phyloP scores from a whole-genome alignment of 2,797 vertebrate species.

The Meda fulgida region DNA sequence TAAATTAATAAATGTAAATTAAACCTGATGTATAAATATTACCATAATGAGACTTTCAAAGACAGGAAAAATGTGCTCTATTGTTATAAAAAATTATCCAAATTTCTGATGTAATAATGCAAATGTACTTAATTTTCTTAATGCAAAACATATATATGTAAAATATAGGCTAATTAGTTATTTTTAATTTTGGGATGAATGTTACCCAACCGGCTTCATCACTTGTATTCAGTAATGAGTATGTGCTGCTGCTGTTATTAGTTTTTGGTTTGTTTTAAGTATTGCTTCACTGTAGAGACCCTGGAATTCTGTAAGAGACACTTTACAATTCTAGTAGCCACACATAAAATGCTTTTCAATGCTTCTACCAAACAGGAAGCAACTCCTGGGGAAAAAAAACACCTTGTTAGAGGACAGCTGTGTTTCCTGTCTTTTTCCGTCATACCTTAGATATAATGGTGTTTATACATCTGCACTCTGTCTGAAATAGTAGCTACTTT shows the following conservation, averaged over 20 bases:
- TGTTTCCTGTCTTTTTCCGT: background rate
- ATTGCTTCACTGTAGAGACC: background rate
- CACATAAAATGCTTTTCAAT: background rate
- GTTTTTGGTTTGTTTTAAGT: background rate
- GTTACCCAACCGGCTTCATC: background rate
- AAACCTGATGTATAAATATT: too few relatives aligned
- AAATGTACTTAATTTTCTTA: background rate
- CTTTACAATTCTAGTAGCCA: background rate
- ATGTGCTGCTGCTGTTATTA: background rate
- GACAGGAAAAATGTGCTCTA: background rate
- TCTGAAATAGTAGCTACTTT: conserved; percentile 22
- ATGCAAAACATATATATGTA: background rate
- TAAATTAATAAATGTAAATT: too few relatives aligned
- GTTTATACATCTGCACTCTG: background rate
- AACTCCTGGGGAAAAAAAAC: conserved; percentile 47
- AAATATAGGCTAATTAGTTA: background rate
- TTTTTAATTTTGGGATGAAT: background rate
- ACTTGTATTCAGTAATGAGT: background rate
- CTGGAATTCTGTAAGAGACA: background rate
- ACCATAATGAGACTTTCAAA: background rate
- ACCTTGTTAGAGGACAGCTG: background rate
- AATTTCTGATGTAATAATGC: background rate
- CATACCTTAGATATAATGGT: background rate
- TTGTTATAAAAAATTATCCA: background rate
- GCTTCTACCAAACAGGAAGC: conserved; percentile 33